Evolutionary conservation across 2,888 invertebrate genomes (phyloP), one percentile per base, ranked within the genome.

Genomic region (Oligia strigilis): DNA sequence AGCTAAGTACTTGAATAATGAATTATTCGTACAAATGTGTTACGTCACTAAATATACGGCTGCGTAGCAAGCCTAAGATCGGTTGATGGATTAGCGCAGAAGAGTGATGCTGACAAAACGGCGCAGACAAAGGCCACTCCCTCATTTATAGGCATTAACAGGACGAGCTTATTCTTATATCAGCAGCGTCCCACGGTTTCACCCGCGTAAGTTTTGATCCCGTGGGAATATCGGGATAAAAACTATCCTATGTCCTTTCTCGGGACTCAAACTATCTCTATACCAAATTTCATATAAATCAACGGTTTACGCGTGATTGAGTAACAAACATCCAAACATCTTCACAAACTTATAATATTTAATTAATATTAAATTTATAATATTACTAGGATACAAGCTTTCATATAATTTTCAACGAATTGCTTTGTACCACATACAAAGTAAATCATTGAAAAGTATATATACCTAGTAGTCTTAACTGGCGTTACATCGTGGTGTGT

Each of bases 41-140:
- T n/a, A 29, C 14, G 62, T 58, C 29, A 82, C 46, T 55, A 58
- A 81, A 70, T 82, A 76, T 70, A 23, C 76, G 29, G 64, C 23
- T 69, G n/a, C 29, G 82, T 49, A 82, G 55, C 40, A 58, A 49
- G 40, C 49, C 83, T 58, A 17, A 76, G 81, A 65, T 70, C 19
- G 83, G 69, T 77, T 81, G 83, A 82, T 82, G 23, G n/a, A 81
- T 82, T 77, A 65, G 40, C 23, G 64, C n/a, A 19, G 14, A 29
- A 62, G 55, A 52, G 19, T 65, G 76, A 69, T 65, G 77, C 64
- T 70, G 69, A 64, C 46, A 58, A 82, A 75, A 64, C 62, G 62
- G 49, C 49, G 49, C 4, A 76, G 46, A 82, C 82, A 69, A 80
- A 62, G n/a, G 13, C 29, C 62, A 5, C 17, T 55, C 67, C 13